Percentiles rank a stretch among this genome's conserved stretches.
phyloP scores from a whole-genome alignment of 2,888 invertebrate species.

The Iphiclides podalirius region DNA sequence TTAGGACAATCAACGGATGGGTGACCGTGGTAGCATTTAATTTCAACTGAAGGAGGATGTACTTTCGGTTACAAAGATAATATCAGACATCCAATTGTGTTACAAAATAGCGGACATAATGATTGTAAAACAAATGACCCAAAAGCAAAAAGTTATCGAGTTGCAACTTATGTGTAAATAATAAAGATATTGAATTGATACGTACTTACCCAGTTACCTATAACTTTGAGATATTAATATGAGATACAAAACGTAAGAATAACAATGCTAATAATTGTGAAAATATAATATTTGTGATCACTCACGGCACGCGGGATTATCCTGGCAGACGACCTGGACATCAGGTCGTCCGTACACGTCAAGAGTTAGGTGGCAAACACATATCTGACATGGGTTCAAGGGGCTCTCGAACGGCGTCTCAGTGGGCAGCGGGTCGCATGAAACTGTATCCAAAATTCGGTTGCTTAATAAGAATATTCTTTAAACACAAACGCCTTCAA shows the following conservation, averaged over 20 bases:
- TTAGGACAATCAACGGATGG: not conserved
- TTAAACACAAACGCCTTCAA: too few relatives aligned
- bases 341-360: conserved; percentile 39
- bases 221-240: too few relatives aligned
- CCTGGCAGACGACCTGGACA: conserved; percentile 48
- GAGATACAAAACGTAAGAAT: too few relatives aligned
- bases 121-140: not conserved
- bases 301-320: conserved; percentile 55
- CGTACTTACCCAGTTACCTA: not conserved
- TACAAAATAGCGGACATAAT: not conserved
- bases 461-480: too few relatives aligned
- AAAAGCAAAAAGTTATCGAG: not conserved
- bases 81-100: not conserved
- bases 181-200: too few relatives aligned
- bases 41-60: not conserved
- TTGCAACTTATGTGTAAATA: not conserved
- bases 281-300: conserved; percentile 16
- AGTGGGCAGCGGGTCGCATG: conserved; percentile 54
- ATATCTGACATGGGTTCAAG: conserved; percentile 61
- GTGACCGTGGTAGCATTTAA: not conserved
- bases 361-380: conserved; percentile 44
- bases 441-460: conserved; percentile 28
- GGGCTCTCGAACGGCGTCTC: conserved; percentile 55
- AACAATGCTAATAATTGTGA: too few relatives aligned
- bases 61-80: not conserved